phyloP scores from a whole-genome alignment of 1,140 invertebrate genomes.

The Drosophila arawakana region DNA sequence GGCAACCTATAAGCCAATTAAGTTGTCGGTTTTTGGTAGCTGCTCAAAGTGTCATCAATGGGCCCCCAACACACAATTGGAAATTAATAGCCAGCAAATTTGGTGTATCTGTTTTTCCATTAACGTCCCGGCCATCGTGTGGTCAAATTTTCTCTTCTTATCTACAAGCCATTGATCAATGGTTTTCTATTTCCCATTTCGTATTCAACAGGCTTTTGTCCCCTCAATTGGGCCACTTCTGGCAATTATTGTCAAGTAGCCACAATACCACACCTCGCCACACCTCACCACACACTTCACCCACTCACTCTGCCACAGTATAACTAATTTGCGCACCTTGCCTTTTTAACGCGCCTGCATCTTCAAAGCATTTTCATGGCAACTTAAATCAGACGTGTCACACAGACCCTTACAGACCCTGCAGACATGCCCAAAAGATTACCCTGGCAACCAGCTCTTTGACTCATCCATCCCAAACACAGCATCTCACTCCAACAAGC shows the following conservation, averaged over 20 bases:
- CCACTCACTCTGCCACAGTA: not conserved
- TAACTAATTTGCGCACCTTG: slow-evolving; percentile 56
- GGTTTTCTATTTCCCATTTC: slow-evolving; percentile 33
- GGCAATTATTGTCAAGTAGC: slow-evolving; percentile 44
- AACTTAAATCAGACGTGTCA: slow-evolving; percentile 50
- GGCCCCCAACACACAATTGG: slow-evolving; percentile 55
- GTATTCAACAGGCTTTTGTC: slow-evolving; percentile 29
- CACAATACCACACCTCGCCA: not conserved
- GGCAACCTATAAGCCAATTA: slow-evolving; percentile 72
- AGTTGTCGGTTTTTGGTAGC: slow-evolving; percentile 54
- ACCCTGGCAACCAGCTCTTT: slow-evolving; percentile 7
- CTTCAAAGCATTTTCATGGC: slow-evolving; percentile 60
- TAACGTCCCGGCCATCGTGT: slow-evolving; percentile 22
- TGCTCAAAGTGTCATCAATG: slow-evolving; percentile 78
- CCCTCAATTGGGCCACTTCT: slow-evolving; percentile 32
- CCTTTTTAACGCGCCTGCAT: slow-evolving; percentile 30
- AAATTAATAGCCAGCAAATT: slow-evolving; percentile 75
- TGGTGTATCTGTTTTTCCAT: slow-evolving; percentile 35
- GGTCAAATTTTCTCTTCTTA: slow-evolving; percentile 1
- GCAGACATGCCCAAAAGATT: slow-evolving; percentile 10
- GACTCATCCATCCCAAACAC: not conserved
- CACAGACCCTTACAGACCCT: slow-evolving; percentile 27
- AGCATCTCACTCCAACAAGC: not conserved
- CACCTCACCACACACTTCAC: slow-evolving; percentile 1
- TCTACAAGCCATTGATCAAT: slow-evolving; percentile 10